A percentile compares a stretch with the other conserved stretches of the same genome.
Conservation (phyloP, 2,797 vertebrate species). For the Alcedo atthis region DNA sequence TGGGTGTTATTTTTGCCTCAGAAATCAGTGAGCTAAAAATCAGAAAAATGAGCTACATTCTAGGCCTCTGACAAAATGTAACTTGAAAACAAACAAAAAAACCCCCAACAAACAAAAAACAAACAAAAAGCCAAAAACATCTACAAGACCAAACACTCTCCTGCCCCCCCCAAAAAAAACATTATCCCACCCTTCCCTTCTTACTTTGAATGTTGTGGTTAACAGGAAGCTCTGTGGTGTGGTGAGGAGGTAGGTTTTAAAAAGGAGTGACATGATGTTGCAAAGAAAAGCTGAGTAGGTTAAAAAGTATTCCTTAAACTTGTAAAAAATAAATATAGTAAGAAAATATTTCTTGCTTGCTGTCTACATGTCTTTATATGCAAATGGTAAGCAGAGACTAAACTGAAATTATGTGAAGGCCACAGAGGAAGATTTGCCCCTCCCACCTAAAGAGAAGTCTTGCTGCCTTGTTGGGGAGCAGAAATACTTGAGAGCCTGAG, state of each 20-base stretch:
- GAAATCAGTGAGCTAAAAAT: not conserved
- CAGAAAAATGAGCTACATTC: not conserved
- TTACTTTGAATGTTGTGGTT: not conserved
- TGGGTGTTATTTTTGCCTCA: not conserved
- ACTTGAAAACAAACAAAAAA: not conserved
- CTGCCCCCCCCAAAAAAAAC: not conserved
- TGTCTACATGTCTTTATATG: not conserved
- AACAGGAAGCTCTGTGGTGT: not conserved
- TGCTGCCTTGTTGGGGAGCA: not conserved
- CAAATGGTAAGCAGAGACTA: not conserved
- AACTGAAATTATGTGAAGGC: not conserved
- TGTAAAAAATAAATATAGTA: not conserved
- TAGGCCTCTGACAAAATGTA: not conserved
- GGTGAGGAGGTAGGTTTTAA: not conserved
- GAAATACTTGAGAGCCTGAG: not conserved
- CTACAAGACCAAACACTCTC: rapidly evolving
- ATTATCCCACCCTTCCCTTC: rapidly evolving
- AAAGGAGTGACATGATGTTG: not conserved
- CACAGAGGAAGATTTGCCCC: not conserved
- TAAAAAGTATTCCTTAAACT: not conserved
- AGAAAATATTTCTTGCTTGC: not conserved
- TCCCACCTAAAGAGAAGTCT: not conserved
- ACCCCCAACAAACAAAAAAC: too few species aligned
- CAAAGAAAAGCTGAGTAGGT: not conserved
- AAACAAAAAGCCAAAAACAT: not conserved